Base-by-base conservation (phyloP, 2,113 vertebrate species). In the Cottus gobio region DNA sequence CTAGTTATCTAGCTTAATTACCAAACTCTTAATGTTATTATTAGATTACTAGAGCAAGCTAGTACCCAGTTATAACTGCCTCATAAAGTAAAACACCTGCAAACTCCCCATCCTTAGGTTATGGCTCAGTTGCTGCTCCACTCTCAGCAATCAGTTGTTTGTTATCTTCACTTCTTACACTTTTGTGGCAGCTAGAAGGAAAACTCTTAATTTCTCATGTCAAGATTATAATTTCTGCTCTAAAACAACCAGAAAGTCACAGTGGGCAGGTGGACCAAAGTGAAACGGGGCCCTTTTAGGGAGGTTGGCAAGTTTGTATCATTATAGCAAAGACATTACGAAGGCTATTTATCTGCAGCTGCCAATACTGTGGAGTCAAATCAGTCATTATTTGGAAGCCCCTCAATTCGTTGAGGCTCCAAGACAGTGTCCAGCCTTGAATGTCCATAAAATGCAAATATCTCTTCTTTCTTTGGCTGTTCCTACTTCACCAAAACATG, bases 161-260 rank as follows among this genome's bases (percentile, higher is more conserved):
- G 3, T 39, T 75, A 56, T 13, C 2, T 22, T 13, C 2, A 36
- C 4, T 22, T 48, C 9, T 60, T 42, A n/a, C 54, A 44, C 22
- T 8, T 42, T 69, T 63, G 26, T 26, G 9, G 42, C 16, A 26
- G 28, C 44, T 68, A 34, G 8, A 64, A 80, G 58, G 42, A 75
- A 58, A 42, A 7, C 20, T 50, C 5, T 22, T 58, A 11, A 22
- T 34, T 39, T 44, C 56, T 3, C 18, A 6, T 22, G 30, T 48
- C 62, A 31, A n/a, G 16, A 70, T 75, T 18, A 48, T 1, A 52
- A 34, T 65, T 63, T 31, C 42, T 65, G 75, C 36, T 82, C 71
- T 30, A 42, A n/a, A 44, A 60, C 13, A 65, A 77, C 24, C 20
- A 75, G 24, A 48, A 71, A 46, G 12, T 57, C 50, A 54, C 12